These are phyloP conservation scores for Meloidogyne exigua DNA, from an alignment of 1,140 invertebrate genomes.

Conservation along the genomic window DNA sequence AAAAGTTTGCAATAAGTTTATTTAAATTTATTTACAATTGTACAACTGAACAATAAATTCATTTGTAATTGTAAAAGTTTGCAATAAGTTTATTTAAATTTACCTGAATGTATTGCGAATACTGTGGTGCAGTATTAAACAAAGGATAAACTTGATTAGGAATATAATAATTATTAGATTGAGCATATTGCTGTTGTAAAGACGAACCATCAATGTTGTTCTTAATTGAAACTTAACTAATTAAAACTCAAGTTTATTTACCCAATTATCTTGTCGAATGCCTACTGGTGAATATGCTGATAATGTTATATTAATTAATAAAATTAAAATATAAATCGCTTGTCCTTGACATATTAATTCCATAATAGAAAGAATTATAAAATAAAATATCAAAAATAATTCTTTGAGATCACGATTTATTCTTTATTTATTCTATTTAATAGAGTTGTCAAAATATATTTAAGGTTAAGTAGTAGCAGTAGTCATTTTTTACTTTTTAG, in stretches of 20 bases:
- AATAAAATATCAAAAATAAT: neutral
- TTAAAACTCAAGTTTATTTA: neutral
- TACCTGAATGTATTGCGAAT: neutral
- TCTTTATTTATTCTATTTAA: neutral
- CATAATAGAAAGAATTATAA: neutral
- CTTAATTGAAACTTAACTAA: neutral
- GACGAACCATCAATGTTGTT: neutral
- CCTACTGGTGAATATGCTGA: neutral
- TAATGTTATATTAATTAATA: neutral
- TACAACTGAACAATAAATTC: too few species aligned
- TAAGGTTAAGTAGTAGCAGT: neutral
- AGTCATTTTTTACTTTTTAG: neutral
- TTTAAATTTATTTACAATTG: too few species aligned
- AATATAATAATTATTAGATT: neutral
- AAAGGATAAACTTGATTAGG: neutral
- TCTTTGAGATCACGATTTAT: neutral
- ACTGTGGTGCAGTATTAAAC: neutral
- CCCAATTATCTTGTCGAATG: neutral
- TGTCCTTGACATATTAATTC: neutral
- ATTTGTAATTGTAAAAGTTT: too few species aligned
- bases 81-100: neutral
- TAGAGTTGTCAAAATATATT: neutral
- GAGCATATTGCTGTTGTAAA: neutral
- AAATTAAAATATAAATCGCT: neutral
- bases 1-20: too few species aligned